Percentiles rank a stretch among this genome's conserved stretches.
Evolutionary conservation across 2,113 vertebrate genomes (phyloP).

Genomic region (Pachypanchax playfairii): DNA sequence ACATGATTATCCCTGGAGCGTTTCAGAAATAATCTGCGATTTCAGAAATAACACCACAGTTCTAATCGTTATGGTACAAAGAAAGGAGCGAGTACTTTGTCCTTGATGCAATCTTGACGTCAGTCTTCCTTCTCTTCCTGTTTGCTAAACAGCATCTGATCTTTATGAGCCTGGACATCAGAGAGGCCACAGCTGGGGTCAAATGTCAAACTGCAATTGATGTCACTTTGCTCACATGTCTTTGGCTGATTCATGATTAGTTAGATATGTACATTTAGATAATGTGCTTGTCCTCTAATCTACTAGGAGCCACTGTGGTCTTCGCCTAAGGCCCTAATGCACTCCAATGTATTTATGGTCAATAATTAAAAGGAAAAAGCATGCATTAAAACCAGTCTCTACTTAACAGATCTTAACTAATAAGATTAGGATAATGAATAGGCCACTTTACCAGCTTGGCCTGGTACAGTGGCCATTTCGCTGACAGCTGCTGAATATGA

Average conservation of each 20-base stretch:
- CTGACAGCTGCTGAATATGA: constrained; percentile 84
- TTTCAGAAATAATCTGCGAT: constrained; percentile 73
- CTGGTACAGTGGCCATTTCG: constrained; percentile 68
- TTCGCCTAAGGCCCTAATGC: constrained; percentile 77
- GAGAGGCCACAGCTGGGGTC: constrained; percentile 67
- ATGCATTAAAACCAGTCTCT: constrained; percentile 84
- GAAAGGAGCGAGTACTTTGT: constrained; percentile 8
- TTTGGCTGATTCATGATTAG: constrained; percentile 70
- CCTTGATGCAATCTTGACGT: constrained; percentile 41
- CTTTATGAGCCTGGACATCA: constrained; percentile 35
- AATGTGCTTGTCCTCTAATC: constrained; percentile 80
- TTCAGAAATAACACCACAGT: constrained; percentile 59
- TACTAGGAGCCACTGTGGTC: constrained; percentile 71
- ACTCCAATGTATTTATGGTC: constrained; percentile 84
- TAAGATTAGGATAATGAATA: constrained; percentile 86
- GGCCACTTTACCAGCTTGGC: constrained; percentile 76
- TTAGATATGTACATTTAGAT: constrained; percentile 83
- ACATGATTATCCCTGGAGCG: constrained; percentile 71
- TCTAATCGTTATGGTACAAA: constrained; percentile 39
- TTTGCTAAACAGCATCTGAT: constrained; percentile 18
- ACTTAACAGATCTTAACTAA: constrained; percentile 88
- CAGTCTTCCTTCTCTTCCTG: constrained; percentile 19
- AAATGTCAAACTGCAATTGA: constrained; percentile 79
- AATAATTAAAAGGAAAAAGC: constrained; percentile 87
- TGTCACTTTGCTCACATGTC: constrained; percentile 67